Evolutionary conservation across 2,113 vertebrate species (phyloP).

Genomic region (Podiceps cristatus): DNA sequence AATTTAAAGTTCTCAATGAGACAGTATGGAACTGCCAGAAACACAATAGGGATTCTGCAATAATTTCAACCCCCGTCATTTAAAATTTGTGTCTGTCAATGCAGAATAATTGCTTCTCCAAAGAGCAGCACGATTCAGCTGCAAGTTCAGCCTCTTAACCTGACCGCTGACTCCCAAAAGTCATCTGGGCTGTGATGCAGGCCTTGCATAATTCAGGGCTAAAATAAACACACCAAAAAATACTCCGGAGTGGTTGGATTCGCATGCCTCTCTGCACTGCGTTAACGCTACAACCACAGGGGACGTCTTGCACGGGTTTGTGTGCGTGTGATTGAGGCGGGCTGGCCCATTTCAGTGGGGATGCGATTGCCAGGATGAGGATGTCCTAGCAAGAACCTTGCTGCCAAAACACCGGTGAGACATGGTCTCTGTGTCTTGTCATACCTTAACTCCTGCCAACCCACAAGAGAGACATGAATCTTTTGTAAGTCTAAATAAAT

Average conservation of each 20-base stretch:
- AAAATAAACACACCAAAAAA: not conserved
- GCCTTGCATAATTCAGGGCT: not conserved
- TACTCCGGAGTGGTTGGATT: not conserved
- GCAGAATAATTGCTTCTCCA: constrained; percentile 30
- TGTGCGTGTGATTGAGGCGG: rapidly evolving
- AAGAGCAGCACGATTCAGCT: not conserved
- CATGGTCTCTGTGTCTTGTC: not conserved
- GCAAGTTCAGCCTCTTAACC: not conserved
- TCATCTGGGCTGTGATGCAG: not conserved
- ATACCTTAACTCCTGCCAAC: not conserved
- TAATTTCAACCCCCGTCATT: not conserved
- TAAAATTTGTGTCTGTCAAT: not conserved
- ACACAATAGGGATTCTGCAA: not conserved
- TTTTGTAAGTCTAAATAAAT: not conserved
- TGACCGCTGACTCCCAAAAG: not conserved
- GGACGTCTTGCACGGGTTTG: rapidly evolving
- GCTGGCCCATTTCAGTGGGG: rapidly evolving
- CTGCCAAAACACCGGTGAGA: not conserved
- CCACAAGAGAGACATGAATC: rapidly evolving
- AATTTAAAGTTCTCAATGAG: not conserved
- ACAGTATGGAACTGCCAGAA: not conserved
- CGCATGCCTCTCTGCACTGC: rapidly evolving
- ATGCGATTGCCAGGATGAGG: rapidly evolving
- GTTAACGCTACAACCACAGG: rapidly evolving
- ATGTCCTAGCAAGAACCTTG: rapidly evolving